Base-by-base conservation (phyloP, 2,797 vertebrate species). In the Merluccius polli region DNA sequence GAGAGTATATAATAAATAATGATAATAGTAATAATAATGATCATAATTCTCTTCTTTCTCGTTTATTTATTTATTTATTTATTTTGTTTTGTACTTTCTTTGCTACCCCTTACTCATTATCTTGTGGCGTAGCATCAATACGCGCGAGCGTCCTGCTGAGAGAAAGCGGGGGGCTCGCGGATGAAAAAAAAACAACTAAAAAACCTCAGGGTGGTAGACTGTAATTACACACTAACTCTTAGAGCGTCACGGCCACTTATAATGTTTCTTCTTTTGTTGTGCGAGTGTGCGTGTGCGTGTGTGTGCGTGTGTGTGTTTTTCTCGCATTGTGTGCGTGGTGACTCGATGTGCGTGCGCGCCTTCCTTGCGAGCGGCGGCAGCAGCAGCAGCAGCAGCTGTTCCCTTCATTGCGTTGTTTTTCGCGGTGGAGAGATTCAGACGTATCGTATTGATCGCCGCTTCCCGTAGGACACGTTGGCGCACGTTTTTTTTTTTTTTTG, bases 361-460 rank as follows among this genome's bases (percentile, higher is more conserved):
- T n/a, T n/a, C n/a, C n/a, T n/a, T n/a, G n/a, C n/a, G n/a, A n/a
- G n/a, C n/a, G n/a, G n/a, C n/a, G n/a, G n/a, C n/a, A 68, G 73
- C 89, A 92, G 89, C 90, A 92, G 92, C 12, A 65, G 65, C 30
- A 71, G 73, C 90, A 93, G 90, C 90, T 92, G 92, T 86, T 81
- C 74, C 67, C n/a, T 78, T 84, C 79, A 75, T 76, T 87, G 52
- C 52, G 21, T 63, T 27, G 9, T 27, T 27, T 63, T 63, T 67
- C 76, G 77, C 87, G 87, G 83, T 82, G 72, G 87, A 88, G 92
- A 89, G n/a, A n/a, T 90, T 74, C 86, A 88, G 86, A 89, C 89
- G 86, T 91, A 93, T 85, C 81, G n/a, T 91, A 93, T 92, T 92
- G 93, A 94, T 93, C 91, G 91, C 84, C 38, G 24, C 85, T 82